These are phyloP conservation scores for Trachelipus rathkii DNA, from an alignment of 1,140 invertebrate genomes.

Conservation along the genomic window DNA sequence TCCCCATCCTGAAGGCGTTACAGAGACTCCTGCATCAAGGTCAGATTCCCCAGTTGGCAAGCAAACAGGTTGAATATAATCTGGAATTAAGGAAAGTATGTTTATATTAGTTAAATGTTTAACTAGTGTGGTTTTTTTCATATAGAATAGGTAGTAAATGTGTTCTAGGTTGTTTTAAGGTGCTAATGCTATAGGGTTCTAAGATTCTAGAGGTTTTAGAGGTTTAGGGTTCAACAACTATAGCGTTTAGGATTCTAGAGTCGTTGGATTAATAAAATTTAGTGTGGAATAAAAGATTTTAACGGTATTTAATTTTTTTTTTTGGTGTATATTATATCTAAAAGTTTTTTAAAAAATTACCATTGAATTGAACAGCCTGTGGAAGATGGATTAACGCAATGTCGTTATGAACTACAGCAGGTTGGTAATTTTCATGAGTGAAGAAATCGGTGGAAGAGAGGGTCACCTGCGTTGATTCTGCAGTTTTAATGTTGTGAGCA, in stretches of 20 bases:
- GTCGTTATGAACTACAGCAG: slow-evolving; percentile 9
- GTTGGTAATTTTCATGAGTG: neutral
- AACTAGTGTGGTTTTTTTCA: too few relatives aligned
- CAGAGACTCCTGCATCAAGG: slow-evolving; percentile 8
- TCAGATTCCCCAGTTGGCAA: slow-evolving; percentile 23
- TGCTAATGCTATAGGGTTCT: too few relatives aligned
- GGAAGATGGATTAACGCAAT: slow-evolving; percentile 15
- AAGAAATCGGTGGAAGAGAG: slow-evolving; percentile 9
- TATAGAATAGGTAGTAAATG: too few relatives aligned
- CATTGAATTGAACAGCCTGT: neutral
- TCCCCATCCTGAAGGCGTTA: slow-evolving; percentile 29
- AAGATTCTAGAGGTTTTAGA: too few relatives aligned
- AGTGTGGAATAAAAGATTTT: too few relatives aligned
- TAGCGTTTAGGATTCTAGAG: too few relatives aligned
- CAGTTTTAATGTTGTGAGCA: slow-evolving; percentile 3
- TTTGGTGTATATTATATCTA: too few relatives aligned
- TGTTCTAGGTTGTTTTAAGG: too few relatives aligned
- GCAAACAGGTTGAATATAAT: slow-evolving; percentile 24
- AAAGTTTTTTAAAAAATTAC: neutral
- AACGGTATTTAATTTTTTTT: too few relatives aligned
- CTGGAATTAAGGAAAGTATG: neutral
- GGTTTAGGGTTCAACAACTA: too few relatives aligned
- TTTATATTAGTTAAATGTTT: too few relatives aligned
- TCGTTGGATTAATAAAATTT: too few relatives aligned
- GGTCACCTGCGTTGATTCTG: slow-evolving; percentile 12